These are phyloP conservation scores for Ochotona curzoniae DNA, from an alignment of 2,113 vertebrate genomes.

Conservation along the genomic window DNA sequence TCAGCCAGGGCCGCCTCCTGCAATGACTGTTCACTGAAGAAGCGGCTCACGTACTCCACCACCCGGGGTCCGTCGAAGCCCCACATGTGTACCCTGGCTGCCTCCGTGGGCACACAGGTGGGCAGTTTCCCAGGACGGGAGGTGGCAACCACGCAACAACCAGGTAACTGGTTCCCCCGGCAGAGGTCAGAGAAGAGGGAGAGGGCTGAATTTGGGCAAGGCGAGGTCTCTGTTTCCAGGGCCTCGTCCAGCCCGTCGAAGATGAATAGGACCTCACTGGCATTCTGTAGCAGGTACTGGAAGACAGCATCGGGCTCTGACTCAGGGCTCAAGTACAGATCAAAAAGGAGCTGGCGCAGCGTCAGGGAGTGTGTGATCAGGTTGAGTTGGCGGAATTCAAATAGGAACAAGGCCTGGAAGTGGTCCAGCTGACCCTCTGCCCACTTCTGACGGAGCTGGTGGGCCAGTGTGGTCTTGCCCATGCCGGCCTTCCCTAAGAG, in stretches of 20 bases:
- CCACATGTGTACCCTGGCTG: constrained; percentile 87
- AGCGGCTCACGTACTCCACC: constrained; percentile 87
- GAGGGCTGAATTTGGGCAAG: constrained; percentile 76
- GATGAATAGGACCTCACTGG: constrained; percentile 88
- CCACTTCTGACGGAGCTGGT: constrained; percentile 89
- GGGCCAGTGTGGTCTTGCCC: constrained; percentile 92
- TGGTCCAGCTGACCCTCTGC: constrained; percentile 86
- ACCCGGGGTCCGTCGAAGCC: constrained; percentile 88
- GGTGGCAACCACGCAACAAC: constrained; percentile 92
- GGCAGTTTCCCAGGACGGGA: constrained; percentile 88
- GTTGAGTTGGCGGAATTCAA: constrained; percentile 94
- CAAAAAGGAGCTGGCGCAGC: constrained; percentile 91
- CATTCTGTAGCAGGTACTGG: constrained; percentile 88
- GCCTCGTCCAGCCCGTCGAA: constrained; percentile 96
- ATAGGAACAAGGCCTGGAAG: constrained; percentile 90
- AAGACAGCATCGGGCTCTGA: constrained; percentile 83
- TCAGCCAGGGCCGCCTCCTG: constrained; percentile 83
- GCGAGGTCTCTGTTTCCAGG: fast-evolving
- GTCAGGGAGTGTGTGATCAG: constrained; percentile 86
- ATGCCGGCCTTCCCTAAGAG: constrained; percentile 91
- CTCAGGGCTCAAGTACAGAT: constrained; percentile 85
- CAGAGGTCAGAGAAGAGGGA: constrained; percentile 90
- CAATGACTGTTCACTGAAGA: constrained; percentile 82
- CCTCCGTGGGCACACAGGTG: constrained; percentile 80
- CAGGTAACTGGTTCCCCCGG: constrained; percentile 88